A percentile compares a stretch with the other conserved stretches of the same genome.
phyloP scores from a whole-genome alignment of 2,797 vertebrate species.

The Furcifer pardalis region DNA sequence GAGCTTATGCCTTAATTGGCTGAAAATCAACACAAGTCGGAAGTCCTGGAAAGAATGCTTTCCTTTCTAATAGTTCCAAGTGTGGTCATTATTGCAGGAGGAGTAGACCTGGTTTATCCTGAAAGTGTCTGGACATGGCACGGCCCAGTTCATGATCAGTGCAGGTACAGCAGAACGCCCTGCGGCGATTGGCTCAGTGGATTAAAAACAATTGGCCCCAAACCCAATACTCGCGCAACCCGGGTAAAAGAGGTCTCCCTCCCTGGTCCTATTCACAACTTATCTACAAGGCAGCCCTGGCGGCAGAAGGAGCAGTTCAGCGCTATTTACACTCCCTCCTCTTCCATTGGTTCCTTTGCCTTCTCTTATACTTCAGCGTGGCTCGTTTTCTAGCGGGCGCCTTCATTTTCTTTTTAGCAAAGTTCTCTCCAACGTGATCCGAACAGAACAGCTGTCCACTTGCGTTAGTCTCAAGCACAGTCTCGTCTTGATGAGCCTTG shows the following conservation, averaged over 20 bases:
- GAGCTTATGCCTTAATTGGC: slow-evolving; percentile 59
- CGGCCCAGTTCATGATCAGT: slow-evolving; percentile 79
- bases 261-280: slow-evolving; percentile 69
- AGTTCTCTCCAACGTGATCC: slow-evolving; percentile 86
- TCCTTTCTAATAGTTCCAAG: slow-evolving; percentile 79
- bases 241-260: slow-evolving; percentile 65
- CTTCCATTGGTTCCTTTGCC: slow-evolving; percentile 79
- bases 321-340: slow-evolving; percentile 75
- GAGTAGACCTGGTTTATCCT: slow-evolving; percentile 72
- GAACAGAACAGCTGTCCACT: slow-evolving; percentile 87
- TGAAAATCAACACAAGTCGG: slow-evolving; percentile 56
- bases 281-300: slow-evolving; percentile 74
- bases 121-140: slow-evolving; percentile 69
- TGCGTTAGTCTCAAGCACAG: slow-evolving; percentile 76
- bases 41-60: slow-evolving; percentile 59
- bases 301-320: slow-evolving; percentile 64
- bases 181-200: slow-evolving; percentile 79
- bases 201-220: slow-evolving; percentile 69
- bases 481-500: slow-evolving; percentile 90
- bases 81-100: slow-evolving; percentile 78
- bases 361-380: slow-evolving; percentile 69
- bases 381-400: slow-evolving; percentile 61
- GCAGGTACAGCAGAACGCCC: slow-evolving; percentile 76
- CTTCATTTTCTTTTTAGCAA: slow-evolving; percentile 66
- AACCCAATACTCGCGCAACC: slow-evolving; percentile 71